A percentile compares a stretch with the other conserved stretches of the same genome.
phyloP scores from a whole-genome alignment of 2,113 vertebrate species.

The Megaptera novaeangliae region DNA sequence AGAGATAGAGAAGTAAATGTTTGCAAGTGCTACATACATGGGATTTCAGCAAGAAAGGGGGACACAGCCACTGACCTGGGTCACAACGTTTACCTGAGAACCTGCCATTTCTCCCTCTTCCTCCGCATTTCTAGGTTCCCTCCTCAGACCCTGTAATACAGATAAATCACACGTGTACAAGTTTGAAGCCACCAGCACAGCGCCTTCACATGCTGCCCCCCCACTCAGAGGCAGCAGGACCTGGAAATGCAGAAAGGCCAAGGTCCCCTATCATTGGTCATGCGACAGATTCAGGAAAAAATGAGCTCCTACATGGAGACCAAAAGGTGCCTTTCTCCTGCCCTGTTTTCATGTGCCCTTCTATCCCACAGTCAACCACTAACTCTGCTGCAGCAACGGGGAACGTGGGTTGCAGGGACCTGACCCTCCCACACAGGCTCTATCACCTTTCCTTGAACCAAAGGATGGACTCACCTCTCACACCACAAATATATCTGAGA shows the following conservation, averaged over 20 bases:
- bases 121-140: neutral
- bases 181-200: neutral
- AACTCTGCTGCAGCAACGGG: neutral
- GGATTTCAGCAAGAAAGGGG: neutral
- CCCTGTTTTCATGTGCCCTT: neutral
- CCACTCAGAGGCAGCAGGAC: neutral
- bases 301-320: neutral
- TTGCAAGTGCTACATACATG: neutral
- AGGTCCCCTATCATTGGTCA: too few species aligned
- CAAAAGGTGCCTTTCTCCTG: neutral
- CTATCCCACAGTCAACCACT: too few species aligned
- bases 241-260: neutral
- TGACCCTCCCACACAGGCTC: neutral
- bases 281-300: neutral
- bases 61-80: neutral
- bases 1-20: neutral
- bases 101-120: too few species aligned
- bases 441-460: neutral
- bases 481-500: too few species aligned
- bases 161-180: neutral
- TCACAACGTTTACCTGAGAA: neutral
- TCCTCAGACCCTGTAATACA: rapidly evolving
- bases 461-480: neutral
- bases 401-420: neutral
- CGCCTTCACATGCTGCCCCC: neutral